Evolutionary conservation across 2,888 invertebrate species (phyloP).

Genomic region (Lymantria dispar): DNA sequence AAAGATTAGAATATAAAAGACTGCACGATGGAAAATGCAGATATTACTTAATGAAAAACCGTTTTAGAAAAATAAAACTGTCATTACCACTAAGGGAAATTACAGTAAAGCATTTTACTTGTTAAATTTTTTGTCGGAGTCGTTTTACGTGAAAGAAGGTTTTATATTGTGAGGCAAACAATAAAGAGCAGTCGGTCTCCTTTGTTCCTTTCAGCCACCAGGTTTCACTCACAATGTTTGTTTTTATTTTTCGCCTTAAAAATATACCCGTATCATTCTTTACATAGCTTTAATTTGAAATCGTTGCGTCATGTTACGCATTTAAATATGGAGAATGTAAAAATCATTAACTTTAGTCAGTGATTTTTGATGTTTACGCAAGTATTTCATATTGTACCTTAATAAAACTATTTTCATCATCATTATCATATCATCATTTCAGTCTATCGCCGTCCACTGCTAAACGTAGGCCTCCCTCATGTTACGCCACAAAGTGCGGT

Average conservation of each 20-base stretch:
- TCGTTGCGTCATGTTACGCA: background rate
- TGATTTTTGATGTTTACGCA: too few relatives aligned
- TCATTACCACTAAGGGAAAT: constrained; percentile 9
- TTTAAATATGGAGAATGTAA: background rate
- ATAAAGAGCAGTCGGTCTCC: constrained; percentile 42
- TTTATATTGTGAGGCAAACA: constrained; percentile 48
- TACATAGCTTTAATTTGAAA: constrained; percentile 5
- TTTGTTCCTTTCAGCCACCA: constrained; percentile 42
- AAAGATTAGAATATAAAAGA: too few relatives aligned
- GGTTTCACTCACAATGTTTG: constrained; percentile 47
- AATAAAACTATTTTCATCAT: too few relatives aligned
- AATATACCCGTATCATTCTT: constrained; percentile 10
- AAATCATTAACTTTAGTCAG: too few relatives aligned
- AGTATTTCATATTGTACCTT: too few relatives aligned
- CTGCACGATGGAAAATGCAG: too few relatives aligned
- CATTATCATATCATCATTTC: too few relatives aligned
- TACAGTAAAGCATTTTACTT: constrained; percentile 18
- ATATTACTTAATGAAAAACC: background rate
- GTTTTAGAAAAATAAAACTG: background rate
- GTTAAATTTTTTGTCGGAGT: constrained; percentile 32
- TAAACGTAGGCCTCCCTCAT: too few relatives aligned
- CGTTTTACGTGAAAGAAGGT: constrained; percentile 43
- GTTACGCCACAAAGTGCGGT: too few relatives aligned
- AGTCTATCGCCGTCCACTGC: too few relatives aligned
- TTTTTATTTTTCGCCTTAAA: constrained; percentile 19